Evolutionary conservation across 1,140 invertebrate genomes (phyloP).

Genomic region (Trichogramma pretiosum): DNA sequence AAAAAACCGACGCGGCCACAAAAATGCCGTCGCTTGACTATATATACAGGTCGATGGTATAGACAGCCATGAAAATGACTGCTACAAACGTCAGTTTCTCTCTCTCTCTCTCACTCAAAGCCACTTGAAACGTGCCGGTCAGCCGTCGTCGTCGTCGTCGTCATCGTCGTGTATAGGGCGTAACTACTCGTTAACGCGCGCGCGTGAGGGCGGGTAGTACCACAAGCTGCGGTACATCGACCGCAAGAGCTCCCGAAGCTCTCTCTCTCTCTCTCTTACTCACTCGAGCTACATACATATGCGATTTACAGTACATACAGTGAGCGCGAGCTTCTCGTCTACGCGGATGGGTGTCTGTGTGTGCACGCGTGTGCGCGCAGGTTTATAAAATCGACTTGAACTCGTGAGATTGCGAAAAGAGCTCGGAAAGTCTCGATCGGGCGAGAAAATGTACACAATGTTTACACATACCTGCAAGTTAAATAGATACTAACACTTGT

Average conservation of each 20-base stretch:
- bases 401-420: too few relatives aligned
- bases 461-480: too few relatives aligned
- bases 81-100: too few relatives aligned
- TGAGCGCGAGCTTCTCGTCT: not conserved
- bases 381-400: not conserved
- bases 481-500: too few relatives aligned
- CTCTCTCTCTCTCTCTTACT: not conserved
- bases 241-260: conserved; percentile 32
- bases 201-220: conserved; percentile 7
- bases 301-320: not conserved
- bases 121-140: too few relatives aligned
- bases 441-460: too few relatives aligned
- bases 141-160: not conserved
- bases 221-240: conserved; percentile 23
- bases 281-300: not conserved
- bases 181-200: conserved; percentile 33
- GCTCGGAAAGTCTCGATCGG: too few relatives aligned
- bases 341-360: not conserved
- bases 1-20: too few relatives aligned
- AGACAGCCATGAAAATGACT: too few relatives aligned
- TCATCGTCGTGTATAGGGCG: conserved; percentile 16
- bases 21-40: too few relatives aligned
- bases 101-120: too few relatives aligned
- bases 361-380: conserved; percentile 10
- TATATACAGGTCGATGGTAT: too few relatives aligned